Evolutionary conservation across 2,797 vertebrate genomes (phyloP).

Genomic region (Acanthopagrus latus): DNA sequence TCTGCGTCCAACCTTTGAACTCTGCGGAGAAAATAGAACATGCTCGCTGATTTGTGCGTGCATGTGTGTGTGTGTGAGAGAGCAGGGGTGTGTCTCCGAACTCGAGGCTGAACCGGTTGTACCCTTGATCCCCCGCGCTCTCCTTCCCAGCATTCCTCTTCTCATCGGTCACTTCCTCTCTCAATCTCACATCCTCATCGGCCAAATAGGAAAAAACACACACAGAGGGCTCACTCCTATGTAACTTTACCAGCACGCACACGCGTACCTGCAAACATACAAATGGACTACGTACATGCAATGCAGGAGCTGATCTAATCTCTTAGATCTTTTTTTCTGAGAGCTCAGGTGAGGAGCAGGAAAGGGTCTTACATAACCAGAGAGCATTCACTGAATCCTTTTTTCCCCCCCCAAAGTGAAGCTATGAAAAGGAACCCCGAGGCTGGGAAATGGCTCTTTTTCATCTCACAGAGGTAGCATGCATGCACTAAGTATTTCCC

Average conservation of each 20-base stretch:
- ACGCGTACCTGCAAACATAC: conserved; percentile 15
- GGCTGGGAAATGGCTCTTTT: conserved; percentile 42
- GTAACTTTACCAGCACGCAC: not conserved
- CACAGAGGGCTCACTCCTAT: not conserved
- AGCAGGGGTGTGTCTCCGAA: conserved; percentile 44
- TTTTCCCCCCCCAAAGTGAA: conserved; percentile 39
- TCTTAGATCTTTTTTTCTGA: not conserved
- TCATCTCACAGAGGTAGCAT: conserved; percentile 52
- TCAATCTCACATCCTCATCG: conserved; percentile 68
- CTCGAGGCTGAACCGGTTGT: conserved; percentile 31
- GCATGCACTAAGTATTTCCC: conserved; percentile 57
- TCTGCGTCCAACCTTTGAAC: conserved; percentile 49
- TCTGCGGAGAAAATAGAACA: conserved; percentile 54
- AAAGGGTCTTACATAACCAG: conserved; percentile 54
- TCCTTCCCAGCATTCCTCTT: conserved; percentile 77
- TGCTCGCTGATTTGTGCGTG: conserved; percentile 2
- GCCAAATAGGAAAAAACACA: conserved; percentile 34
- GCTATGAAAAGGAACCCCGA: conserved; percentile 43
- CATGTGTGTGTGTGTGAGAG: conserved; percentile 25
- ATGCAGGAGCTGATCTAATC: conserved; percentile 2
- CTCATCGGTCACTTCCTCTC: conserved; percentile 78
- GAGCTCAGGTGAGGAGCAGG: conserved; percentile 56
- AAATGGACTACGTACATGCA: conserved; percentile 12
- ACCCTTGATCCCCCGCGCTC: not conserved
- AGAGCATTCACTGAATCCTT: conserved; percentile 30